Percentiles rank a stretch among this genome's conserved stretches.
These are phyloP conservation scores for Toxotes jaculatrix DNA, from an alignment of 2,113 vertebrate genomes.

Conservation along the genomic window DNA sequence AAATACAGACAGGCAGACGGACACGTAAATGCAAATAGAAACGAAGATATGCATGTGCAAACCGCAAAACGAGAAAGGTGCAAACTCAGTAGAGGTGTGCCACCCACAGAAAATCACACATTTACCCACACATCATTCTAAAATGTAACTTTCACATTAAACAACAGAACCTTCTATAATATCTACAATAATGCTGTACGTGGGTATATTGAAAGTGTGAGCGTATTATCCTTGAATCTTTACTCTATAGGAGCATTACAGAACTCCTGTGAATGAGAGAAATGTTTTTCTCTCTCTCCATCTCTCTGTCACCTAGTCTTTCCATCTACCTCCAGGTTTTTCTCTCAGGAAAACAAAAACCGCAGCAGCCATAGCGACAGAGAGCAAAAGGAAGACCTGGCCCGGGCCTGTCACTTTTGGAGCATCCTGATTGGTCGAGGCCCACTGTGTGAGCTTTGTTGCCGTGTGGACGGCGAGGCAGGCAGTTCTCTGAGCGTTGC, in stretches of 20 bases:
- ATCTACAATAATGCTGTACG: not conserved
- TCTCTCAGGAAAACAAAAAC: slow-evolving; percentile 66
- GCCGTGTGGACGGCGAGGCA: slow-evolving; percentile 78
- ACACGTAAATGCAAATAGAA: slow-evolving; percentile 1
- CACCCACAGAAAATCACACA: slow-evolving; percentile 36
- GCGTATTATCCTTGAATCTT: not conserved
- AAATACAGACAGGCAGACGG: slow-evolving; percentile 23
- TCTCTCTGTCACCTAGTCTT: slow-evolving; percentile 24
- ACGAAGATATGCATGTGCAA: slow-evolving; percentile 1
- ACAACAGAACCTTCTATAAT: not conserved
- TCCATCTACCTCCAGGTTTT: slow-evolving; percentile 41
- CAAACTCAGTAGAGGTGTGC: slow-evolving; percentile 23
- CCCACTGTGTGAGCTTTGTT: slow-evolving; percentile 74
- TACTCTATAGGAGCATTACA: not conserved
- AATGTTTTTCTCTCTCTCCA: slow-evolving; percentile 11
- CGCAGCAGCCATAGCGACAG: slow-evolving; percentile 82
- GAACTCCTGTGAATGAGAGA: slow-evolving; percentile 28
- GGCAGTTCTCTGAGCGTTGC: slow-evolving; percentile 73
- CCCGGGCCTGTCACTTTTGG: slow-evolving; percentile 76
- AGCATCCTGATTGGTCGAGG: slow-evolving; percentile 78
- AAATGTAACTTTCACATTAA: slow-evolving; percentile 10
- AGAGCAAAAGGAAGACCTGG: slow-evolving; percentile 79
- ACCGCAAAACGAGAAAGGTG: slow-evolving; percentile 25
- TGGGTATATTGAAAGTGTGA: not conserved
- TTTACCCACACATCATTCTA: slow-evolving; percentile 2